Evolutionary conservation across 2,113 vertebrate species (phyloP), one percentile per base, ranked within the genome.

Genomic region (Furnarius figulus): DNA sequence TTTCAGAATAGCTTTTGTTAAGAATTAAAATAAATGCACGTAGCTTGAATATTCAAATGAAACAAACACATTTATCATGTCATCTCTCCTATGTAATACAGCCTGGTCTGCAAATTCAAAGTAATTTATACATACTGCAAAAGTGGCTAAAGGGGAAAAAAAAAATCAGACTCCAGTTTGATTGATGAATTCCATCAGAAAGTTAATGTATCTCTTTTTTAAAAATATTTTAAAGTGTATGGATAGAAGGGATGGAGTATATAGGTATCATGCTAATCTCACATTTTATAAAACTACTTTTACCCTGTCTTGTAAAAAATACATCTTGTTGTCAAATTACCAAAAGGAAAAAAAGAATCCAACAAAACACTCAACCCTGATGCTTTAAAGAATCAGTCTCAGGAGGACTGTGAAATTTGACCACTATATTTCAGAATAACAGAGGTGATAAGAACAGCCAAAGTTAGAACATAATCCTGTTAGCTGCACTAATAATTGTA

Each of bases 401-500:
- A 81, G 67, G 80, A 96, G 44, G 90, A 97, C 70, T 74, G 82
- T 92, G 93, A 96, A 96, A 97, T 97, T 95, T 98, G 95, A 94
- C 95, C 91, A 85, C 94, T 95, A 52, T 76, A 79, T 95, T 97
- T 97, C 78, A 96, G 95, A 95, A 92, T 72, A 97, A 94, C 95
- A 95, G 95, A 96, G 93, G 95, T 97, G 96, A 97, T 96, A 97
- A 96, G 95, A 97, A 31, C 73, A 96, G 90, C 93, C 86, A 59
- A 95, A 98, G 96, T 97, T 96, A 96, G 96, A 96, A 94, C 66
- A 95, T 93, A 97, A 97, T 91, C 97, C 96, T 83, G 91, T 95
- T 97, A 96, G 98, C 95, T 96, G 97, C 95, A 96, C 97, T 98
- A 94, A 97, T 99, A 99, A 99, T 99, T 99, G 99, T 96, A 98